Conservation (phyloP, 2,888 invertebrate species). For the Meganola albula region DNA sequence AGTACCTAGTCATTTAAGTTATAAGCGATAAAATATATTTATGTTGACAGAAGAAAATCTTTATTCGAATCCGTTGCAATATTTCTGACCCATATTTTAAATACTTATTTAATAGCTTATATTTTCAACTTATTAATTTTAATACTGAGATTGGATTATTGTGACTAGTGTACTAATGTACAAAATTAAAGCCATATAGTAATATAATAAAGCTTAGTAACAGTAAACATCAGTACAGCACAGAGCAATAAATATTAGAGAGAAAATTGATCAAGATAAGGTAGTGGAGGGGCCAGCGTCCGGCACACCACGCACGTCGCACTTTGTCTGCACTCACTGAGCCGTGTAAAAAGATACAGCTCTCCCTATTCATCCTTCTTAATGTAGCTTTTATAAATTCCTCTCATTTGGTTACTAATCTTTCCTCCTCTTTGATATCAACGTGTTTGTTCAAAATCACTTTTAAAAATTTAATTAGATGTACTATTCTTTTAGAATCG, state of each 20-base stretch:
- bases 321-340: constrained; percentile 59
- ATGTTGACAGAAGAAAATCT: constrained; percentile 2
- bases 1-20: constrained; percentile 11
- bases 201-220: too few relatives aligned
- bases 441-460: constrained; percentile 16
- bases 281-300: constrained; percentile 25
- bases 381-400: constrained; percentile 47
- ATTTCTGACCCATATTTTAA: not conserved
- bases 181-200: too few relatives aligned
- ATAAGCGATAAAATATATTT: constrained; percentile 6
- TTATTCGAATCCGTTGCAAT: not conserved
- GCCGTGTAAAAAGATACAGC: constrained; percentile 61
- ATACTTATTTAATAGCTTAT: not conserved
- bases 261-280: constrained; percentile 55
- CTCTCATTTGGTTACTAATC: constrained; percentile 45
- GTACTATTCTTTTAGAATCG: too few relatives aligned
- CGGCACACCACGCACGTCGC: constrained; percentile 25
- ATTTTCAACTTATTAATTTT: too few relatives aligned
- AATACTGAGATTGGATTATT: too few relatives aligned
- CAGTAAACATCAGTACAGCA: constrained; percentile 18
- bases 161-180: too few relatives aligned
- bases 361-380: constrained; percentile 49
- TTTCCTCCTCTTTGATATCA: constrained; percentile 44
- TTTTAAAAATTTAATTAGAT: constrained; percentile 22
- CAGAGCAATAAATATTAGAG: constrained; percentile 40